A percentile compares a stretch with the other conserved stretches of the same genome.
These are phyloP conservation scores for Parasteatoda tepidariorum DNA, from an alignment of 1,140 invertebrate species.

Conservation along the genomic window DNA sequence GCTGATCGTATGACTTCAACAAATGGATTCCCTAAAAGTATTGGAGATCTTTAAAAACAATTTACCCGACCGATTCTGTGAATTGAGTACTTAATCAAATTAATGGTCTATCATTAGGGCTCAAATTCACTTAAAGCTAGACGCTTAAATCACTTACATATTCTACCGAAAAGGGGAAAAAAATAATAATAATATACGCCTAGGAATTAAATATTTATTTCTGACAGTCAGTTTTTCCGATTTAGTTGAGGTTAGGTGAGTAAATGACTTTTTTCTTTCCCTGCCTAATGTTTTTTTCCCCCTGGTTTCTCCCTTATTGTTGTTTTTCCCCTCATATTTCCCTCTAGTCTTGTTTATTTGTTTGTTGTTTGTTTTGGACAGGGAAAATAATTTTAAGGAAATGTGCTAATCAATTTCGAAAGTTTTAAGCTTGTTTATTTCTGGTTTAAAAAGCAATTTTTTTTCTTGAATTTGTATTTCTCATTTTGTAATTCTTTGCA, in stretches of 20 bases:
- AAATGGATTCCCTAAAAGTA: slow-evolving; percentile 26
- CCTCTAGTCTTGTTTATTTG: no score
- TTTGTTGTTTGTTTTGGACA: no score
- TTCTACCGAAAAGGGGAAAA: neutral
- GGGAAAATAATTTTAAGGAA: no score
- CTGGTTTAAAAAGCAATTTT: no score
- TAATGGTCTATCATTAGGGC: slow-evolving; percentile 21
- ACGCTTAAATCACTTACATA: neutral
- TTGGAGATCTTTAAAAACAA: slow-evolving; percentile 35
- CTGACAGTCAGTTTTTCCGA: slow-evolving; percentile 1
- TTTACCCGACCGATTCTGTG: neutral
- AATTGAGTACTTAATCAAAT: slow-evolving; percentile 37
- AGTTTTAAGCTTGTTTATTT: no score
- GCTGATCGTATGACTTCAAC: slow-evolving; percentile 14
- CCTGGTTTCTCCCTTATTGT: no score
- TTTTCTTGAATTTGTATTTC: no score
- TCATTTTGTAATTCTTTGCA: no score
- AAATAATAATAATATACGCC: neutral
- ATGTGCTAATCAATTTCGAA: no score
- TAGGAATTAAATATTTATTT: slow-evolving; percentile 29
- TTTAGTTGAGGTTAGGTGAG: neutral
- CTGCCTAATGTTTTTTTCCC: no score
- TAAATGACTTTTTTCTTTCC: neutral
- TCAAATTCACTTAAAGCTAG: neutral
- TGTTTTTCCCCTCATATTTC: no score